Percentiles rank a stretch among this genome's conserved stretches.
Conservation (phyloP, 2,797 vertebrate species). For the Pseudochirops corinnae region DNA sequence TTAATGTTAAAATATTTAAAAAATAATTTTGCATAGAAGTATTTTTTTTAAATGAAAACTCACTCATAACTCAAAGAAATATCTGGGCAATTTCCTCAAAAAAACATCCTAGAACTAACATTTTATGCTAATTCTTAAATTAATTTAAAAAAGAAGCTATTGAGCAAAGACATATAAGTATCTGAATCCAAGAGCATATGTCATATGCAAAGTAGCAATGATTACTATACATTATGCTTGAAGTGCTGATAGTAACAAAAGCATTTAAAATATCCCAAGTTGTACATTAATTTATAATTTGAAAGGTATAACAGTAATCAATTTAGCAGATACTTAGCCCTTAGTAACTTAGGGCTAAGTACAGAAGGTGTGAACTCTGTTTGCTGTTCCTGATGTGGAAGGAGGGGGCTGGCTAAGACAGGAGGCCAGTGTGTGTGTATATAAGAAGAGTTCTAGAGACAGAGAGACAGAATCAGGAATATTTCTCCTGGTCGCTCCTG, state of each 20-base stretch:
- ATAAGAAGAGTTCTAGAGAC: too few relatives aligned
- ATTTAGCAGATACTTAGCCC: too few relatives aligned
- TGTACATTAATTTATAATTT: conserved; percentile 23
- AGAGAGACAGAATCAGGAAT: too few relatives aligned
- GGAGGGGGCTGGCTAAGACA: too few relatives aligned
- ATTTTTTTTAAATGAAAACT: conserved; percentile 8
- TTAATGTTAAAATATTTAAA: not conserved
- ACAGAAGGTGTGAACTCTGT: not conserved
- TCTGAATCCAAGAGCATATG: not conserved
- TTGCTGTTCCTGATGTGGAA: too few relatives aligned
- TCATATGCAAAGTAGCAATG: conserved; percentile 28
- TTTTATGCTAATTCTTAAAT: not conserved
- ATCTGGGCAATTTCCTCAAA: not conserved
- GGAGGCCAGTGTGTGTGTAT: too few relatives aligned
- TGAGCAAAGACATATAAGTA: conserved; percentile 23
- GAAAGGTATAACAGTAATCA: too few relatives aligned
- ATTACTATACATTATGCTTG: conserved; percentile 35
- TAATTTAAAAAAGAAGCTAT: not conserved
- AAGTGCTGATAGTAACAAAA: conserved; percentile 47
- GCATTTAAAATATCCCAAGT: conserved; percentile 26
- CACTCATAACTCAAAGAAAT: conserved; percentile 41
- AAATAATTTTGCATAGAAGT: not conserved
- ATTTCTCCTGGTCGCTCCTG: too few relatives aligned
- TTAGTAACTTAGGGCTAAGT: too few relatives aligned
- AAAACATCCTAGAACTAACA: not conserved